A percentile compares a stretch with the other conserved stretches of the same genome.
phyloP scores from a whole-genome alignment of 2,888 invertebrate genomes.

The Drosophila tripunctata region DNA sequence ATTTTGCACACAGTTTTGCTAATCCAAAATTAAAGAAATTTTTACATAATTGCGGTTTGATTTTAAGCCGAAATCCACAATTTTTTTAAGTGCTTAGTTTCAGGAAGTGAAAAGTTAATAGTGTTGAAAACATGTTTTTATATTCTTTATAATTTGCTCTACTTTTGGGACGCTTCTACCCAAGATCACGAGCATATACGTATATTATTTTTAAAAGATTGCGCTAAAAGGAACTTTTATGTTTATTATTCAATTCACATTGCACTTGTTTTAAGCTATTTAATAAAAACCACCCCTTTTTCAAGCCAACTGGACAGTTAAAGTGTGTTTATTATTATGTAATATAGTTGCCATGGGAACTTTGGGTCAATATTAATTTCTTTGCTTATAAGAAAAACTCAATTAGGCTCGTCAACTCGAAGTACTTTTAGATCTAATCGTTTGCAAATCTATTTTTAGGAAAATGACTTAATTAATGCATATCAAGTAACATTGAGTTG shows the following conservation, averaged over 20 bases:
- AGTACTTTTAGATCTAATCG: neutral
- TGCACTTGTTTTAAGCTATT: neutral
- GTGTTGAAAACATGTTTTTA: too few relatives aligned
- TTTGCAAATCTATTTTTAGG: neutral
- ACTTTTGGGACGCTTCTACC: too few relatives aligned
- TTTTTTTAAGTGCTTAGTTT: too few relatives aligned
- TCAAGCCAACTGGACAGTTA: neutral
- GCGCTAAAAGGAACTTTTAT: too few relatives aligned
- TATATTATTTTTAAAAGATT: too few relatives aligned
- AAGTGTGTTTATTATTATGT: neutral
- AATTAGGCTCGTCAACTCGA: neutral
- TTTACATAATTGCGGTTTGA: too few relatives aligned
- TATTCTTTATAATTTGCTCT: too few relatives aligned
- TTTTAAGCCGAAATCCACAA: too few relatives aligned
- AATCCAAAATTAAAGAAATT: too few relatives aligned
- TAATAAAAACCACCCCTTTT: neutral
- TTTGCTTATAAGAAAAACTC: neutral
- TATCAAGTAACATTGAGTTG: neutral
- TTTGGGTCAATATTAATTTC: neutral
- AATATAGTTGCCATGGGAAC: slow-evolving; percentile 1
- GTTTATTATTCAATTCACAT: neutral
- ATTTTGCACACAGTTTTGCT: too few relatives aligned
- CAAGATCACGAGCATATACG: too few relatives aligned
- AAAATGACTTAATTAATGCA: neutral
- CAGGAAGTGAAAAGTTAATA: too few relatives aligned